A percentile compares a stretch with the other conserved stretches of the same genome.
Conservation (phyloP, 2,113 vertebrate species). For the Onychorhynchus coronatus region DNA sequence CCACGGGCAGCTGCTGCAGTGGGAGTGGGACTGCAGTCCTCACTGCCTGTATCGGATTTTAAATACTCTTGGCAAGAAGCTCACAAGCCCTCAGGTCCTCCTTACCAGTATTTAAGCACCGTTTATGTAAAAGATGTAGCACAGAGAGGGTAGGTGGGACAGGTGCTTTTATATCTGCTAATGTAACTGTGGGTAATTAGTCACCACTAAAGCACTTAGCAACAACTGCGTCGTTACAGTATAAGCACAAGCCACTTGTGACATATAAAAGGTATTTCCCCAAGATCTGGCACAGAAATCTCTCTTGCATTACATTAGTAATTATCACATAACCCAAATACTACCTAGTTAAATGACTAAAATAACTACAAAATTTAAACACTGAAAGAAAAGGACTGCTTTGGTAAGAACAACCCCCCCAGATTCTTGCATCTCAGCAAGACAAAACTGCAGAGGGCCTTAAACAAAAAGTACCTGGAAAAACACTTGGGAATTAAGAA, state of each 20-base stretch:
- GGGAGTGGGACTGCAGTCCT: neutral
- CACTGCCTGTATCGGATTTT: neutral
- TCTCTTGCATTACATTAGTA: neutral
- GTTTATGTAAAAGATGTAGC: neutral
- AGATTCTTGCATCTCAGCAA: neutral
- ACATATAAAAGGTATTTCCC: neutral
- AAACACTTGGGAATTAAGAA: neutral
- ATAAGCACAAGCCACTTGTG: neutral
- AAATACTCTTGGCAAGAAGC: neutral
- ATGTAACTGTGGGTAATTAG: neutral
- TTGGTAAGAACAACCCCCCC: neutral
- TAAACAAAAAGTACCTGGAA: neutral
- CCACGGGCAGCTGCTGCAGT: rapidly evolving
- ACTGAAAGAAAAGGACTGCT: neutral
- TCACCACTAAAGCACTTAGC: constrained; percentile 10
- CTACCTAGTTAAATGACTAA: neutral
- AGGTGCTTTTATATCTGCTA: neutral
- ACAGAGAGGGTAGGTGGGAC: neutral
- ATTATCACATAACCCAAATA: neutral
- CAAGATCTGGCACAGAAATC: neutral
- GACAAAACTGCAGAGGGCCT: neutral
- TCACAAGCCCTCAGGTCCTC: neutral
- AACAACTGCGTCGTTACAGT: neutral
- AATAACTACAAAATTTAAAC: neutral
- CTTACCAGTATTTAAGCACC: neutral